A percentile compares a stretch with the other conserved stretches of the same genome.
Conservation (phyloP, 2,888 invertebrate genomes). For the Craniophora ligustri region DNA sequence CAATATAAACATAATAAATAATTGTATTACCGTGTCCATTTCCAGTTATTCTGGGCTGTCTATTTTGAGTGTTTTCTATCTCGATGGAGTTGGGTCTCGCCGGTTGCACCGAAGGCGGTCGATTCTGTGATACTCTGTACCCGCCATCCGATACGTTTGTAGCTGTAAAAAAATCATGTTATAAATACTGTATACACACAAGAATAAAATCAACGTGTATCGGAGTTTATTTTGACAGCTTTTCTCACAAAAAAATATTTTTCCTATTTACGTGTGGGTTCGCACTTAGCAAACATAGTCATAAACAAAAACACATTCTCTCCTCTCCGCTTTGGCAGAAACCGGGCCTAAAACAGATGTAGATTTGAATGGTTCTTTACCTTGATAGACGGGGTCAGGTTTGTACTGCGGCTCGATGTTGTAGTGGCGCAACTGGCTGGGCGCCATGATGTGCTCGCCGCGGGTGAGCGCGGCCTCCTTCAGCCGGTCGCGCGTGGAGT, state of each 20-base stretch:
- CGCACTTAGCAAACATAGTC: too few relatives aligned
- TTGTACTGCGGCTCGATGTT: conserved; percentile 66
- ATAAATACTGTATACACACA: too few relatives aligned
- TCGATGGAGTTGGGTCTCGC: conserved; percentile 96
- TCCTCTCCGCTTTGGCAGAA: too few relatives aligned
- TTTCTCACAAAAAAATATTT: too few relatives aligned
- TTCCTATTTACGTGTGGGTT: too few relatives aligned
- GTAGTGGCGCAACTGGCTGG: conserved; percentile 77
- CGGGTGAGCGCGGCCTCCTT: conserved; percentile 94
- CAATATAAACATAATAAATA: not conserved
- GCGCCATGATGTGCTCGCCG: conserved; percentile 92
- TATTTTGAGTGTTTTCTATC: conserved; percentile 89
- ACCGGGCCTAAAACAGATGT: too few relatives aligned
- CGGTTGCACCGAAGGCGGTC: conserved; percentile 87
- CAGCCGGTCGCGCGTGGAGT: conserved; percentile 96
- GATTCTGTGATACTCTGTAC: conserved; percentile 73
- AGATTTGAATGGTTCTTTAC: too few relatives aligned
- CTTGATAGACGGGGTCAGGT: conserved; percentile 73
- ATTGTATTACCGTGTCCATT: conserved; percentile 77
- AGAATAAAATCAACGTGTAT: too few relatives aligned
- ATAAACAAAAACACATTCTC: too few relatives aligned
- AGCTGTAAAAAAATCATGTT: conserved; percentile 59
- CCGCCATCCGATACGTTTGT: conserved; percentile 81
- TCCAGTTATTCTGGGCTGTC: conserved; percentile 80
- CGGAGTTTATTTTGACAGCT: too few relatives aligned